Evolutionary conservation across 30 jellyfish, hydroid and myxozoan species (phyloP).

Genomic region (Turritopsis rubra): DNA sequence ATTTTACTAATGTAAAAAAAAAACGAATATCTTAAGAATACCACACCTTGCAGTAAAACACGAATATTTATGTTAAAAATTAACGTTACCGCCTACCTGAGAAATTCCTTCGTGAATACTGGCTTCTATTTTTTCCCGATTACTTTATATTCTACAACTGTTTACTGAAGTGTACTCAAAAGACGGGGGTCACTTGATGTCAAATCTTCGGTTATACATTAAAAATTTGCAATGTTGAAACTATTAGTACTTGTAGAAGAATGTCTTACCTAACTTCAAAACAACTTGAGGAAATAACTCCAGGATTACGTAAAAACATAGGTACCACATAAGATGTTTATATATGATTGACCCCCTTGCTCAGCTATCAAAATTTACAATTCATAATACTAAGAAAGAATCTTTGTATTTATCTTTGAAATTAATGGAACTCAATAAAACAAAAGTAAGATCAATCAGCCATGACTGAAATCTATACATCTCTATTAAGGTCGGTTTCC

Average conservation of each 20-base stretch:
- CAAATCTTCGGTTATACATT: neutral
- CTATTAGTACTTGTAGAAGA: too few species aligned
- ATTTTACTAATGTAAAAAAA: too few species aligned
- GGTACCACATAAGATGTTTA: too few species aligned
- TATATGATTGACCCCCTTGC: neutral
- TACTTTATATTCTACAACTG: neutral
- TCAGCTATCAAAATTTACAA: neutral
- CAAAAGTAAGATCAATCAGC: neutral
- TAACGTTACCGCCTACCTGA: neutral
- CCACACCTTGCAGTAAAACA: neutral
- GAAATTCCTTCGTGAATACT: neutral
- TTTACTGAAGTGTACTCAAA: neutral
- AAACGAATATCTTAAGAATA: neutral
- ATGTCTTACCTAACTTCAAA: too few species aligned
- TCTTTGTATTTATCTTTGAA: neutral
- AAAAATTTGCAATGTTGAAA: too few species aligned
- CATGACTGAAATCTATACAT: neutral
- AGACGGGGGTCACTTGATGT: neutral
- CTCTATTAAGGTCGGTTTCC: neutral
- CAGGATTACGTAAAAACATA: neutral
- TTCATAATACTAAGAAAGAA: neutral
- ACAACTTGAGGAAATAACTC: too few species aligned
- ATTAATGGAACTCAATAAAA: neutral
- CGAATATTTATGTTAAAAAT: too few species aligned
- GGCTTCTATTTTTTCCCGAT: neutral